Evolutionary conservation across 1,140 invertebrate species (phyloP).

Genomic region (Diprion similis): DNA sequence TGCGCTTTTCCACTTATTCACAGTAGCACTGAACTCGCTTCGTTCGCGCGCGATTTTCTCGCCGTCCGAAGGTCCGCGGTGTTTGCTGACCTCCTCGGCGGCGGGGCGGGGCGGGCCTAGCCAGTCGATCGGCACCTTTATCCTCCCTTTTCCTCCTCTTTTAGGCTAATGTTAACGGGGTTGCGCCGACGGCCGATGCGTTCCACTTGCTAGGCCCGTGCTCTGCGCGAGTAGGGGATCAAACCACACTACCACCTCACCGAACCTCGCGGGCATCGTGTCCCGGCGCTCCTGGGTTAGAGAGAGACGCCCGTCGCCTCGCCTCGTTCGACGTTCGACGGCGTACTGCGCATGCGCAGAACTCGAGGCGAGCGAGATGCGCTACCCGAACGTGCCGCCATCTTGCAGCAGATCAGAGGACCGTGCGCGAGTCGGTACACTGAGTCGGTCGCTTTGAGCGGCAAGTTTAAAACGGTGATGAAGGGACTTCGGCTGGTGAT

Average conservation of each 20-base stretch:
- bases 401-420: slow-evolving; percentile 12
- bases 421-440: slow-evolving; percentile 17
- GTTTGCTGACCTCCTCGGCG: background rate
- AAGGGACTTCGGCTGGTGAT: too few relatives aligned
- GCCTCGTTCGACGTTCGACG: background rate
- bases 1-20: slow-evolving; percentile 5
- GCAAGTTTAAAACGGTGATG: too few relatives aligned
- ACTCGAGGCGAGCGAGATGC: background rate
- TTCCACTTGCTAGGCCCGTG: slow-evolving; percentile 14
- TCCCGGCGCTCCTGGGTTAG: background rate
- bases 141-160: background rate
- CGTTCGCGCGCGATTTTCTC: background rate
- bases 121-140: background rate
- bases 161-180: slow-evolving; percentile 3
- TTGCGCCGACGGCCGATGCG: background rate
- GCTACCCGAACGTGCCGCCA: slow-evolving; percentile 12
- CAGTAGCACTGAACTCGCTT: slow-evolving; percentile 9
- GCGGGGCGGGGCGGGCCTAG: background rate
- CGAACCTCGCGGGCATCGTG: background rate
- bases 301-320: background rate
- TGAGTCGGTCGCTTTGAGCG: background rate
- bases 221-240: slow-evolving; percentile 8
- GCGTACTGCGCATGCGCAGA: background rate
- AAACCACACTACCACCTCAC: background rate
- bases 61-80: background rate